Conservation (phyloP, 2,888 invertebrate species). For the Leptinotarsa tumamoca region DNA sequence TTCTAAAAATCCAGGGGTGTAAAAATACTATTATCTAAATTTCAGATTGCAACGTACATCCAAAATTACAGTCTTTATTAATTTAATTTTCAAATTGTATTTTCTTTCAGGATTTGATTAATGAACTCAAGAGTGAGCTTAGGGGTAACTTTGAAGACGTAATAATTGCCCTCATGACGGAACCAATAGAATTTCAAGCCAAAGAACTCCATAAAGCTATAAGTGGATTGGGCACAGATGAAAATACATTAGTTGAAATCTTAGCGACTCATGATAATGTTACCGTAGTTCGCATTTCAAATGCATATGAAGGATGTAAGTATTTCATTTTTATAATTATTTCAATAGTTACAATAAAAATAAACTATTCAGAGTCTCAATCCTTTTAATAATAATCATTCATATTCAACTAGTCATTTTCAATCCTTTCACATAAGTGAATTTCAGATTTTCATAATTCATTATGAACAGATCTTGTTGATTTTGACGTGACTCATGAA, state of each 20-base stretch:
- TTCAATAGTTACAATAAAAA: no score
- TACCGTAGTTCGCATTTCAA: slow-evolving; percentile 82
- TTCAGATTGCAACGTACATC: no score
- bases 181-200: slow-evolving; percentile 85
- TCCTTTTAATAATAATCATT: no score
- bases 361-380: no score
- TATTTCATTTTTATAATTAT: slow-evolving; percentile 21
- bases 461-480: no score
- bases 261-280: slow-evolving; percentile 87
- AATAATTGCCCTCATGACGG: slow-evolving; percentile 85
- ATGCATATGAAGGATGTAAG: slow-evolving; percentile 71
- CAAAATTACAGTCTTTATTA: neutral
- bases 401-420: no score
- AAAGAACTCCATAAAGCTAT: slow-evolving; percentile 80
- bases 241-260: slow-evolving; percentile 80
- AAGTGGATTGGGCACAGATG: slow-evolving; percentile 81
- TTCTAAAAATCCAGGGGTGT: no score
- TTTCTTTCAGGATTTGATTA: slow-evolving; percentile 75
- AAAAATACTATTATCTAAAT: no score
- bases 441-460: no score
- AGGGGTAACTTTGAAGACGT: slow-evolving; percentile 90
- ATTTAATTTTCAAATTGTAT: neutral
- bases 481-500: no score
- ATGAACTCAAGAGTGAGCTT: slow-evolving; percentile 88
- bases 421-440: no score